Conservation (phyloP, 1,140 invertebrate species). For the Cyrtorhinus lividipennis region DNA sequence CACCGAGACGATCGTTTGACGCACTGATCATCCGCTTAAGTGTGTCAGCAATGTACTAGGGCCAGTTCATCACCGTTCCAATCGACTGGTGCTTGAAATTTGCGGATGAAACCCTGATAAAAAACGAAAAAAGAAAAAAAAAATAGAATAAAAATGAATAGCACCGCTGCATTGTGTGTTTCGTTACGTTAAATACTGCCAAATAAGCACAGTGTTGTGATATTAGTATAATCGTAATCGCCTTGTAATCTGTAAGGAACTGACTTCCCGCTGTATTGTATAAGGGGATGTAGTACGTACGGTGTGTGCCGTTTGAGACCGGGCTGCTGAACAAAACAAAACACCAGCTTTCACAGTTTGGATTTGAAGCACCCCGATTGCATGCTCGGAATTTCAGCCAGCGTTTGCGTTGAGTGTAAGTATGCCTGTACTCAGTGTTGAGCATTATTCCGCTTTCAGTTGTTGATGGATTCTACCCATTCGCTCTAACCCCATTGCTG, state of each 20-base stretch:
- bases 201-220: neutral
- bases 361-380: neutral
- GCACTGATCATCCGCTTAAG: neutral
- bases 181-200: neutral
- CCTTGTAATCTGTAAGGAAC: no score
- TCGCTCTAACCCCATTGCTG: no score
- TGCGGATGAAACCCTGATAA: no score
- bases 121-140: no score
- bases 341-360: neutral
- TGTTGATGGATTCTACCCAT: no score
- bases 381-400: no score
- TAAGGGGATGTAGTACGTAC: neutral
- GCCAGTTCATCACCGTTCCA: neutral
- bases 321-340: neutral
- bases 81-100: neutral
- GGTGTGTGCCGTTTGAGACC: neutral
- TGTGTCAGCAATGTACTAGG: neutral
- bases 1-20: slow-evolving; percentile 4
- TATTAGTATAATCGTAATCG: neutral
- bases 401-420: no score
- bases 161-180: neutral
- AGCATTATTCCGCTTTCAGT: no score
- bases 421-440: no score
- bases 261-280: neutral
- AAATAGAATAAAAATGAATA: no score